These are phyloP conservation scores for Julus scandinavius DNA, from an alignment of 2,888 invertebrate species.

Conservation along the genomic window DNA sequence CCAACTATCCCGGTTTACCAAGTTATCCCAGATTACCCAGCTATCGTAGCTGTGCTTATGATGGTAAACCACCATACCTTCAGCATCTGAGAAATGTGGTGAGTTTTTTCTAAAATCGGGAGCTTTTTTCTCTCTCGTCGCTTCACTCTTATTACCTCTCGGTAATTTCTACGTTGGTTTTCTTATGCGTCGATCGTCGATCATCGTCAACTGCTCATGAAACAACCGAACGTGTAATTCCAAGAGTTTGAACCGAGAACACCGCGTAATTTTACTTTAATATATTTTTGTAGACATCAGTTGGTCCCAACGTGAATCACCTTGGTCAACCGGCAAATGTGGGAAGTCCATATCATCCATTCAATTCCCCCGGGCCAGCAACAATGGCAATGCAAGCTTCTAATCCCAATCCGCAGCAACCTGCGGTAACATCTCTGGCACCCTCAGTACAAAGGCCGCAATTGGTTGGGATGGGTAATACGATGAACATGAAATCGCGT, in stretches of 20 bases:
- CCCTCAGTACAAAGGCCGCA: slow-evolving; percentile 56
- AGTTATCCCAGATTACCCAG: neutral
- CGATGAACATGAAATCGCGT: slow-evolving; percentile 57
- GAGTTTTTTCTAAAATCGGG: neutral
- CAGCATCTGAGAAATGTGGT: neutral
- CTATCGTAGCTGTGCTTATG: neutral
- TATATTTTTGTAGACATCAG: slow-evolving; percentile 46
- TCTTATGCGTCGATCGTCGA: neutral
- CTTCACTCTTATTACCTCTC: too few species aligned
- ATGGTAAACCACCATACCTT: neutral
- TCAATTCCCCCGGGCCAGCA: slow-evolving; percentile 59
- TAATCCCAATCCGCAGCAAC: slow-evolving; percentile 58
- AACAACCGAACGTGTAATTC: neutral
- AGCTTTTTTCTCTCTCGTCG: neutral
- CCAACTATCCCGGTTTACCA: too few species aligned
- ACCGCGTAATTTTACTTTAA: neutral
- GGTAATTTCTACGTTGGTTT: neutral
- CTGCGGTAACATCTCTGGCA: slow-evolving; percentile 58
- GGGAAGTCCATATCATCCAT: slow-evolving; percentile 59
- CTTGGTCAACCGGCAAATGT: slow-evolving; percentile 57
- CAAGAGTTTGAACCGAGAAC: neutral
- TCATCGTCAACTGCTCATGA: neutral
- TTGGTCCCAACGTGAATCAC: slow-evolving; percentile 55
- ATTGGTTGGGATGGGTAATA: slow-evolving; percentile 45
- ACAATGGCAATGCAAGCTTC: slow-evolving; percentile 58